Evolutionary conservation across 2,888 invertebrate genomes (phyloP), one percentile per base, ranked within the genome.

Genomic region (Acanthosepion pharaonis): DNA sequence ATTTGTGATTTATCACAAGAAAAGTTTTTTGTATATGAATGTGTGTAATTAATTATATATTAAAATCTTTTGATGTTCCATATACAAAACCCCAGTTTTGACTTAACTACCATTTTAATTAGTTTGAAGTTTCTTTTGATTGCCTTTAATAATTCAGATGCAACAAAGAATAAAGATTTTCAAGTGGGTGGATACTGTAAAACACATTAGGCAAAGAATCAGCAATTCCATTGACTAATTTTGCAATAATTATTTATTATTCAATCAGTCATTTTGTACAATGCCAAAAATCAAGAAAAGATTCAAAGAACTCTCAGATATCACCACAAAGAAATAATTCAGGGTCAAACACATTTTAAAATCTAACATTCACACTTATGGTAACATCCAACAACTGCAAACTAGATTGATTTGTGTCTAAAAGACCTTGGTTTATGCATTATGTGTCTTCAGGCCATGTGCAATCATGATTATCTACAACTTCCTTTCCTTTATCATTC

Each of bases 121-220:
- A 78, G 78, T n/a, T 33, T 78, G 78, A 78, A 78, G 78, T 78
- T 78, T 78, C 78, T 78, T 78, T 78, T 78, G 78, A 78, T 78
- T 78, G n/a, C 78, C n/a, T 78, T 78, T 78, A 15, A 78, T 25
- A 33, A 33, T n/a, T 5, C 18, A n/a, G n/a, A 78, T 78, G 78
- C n/a, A 78, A n/a, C 78, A 78, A 78, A 78, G 78, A 78, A 78
- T 78, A 78, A 78, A 33, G 78, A 78, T 78, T 78, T 78, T n/a
- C n/a, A n/a, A 5, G 78, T 78, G 78, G 78, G 78, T 78, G 78
- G 78, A 15, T 78, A 18, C 15, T 78, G 78, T 11, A 78, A 78
- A 78, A 78, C 78, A 78, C n/a, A 78, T 78, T 78, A 78, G 11
- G n/a, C n/a, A 78, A 78, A 78, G n/a, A 78, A n/a, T 33, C 78